Evolutionary conservation across 1,140 invertebrate genomes (phyloP), one percentile per base, ranked within the genome.

Genomic region (Dendroctonus ponderosae): DNA sequence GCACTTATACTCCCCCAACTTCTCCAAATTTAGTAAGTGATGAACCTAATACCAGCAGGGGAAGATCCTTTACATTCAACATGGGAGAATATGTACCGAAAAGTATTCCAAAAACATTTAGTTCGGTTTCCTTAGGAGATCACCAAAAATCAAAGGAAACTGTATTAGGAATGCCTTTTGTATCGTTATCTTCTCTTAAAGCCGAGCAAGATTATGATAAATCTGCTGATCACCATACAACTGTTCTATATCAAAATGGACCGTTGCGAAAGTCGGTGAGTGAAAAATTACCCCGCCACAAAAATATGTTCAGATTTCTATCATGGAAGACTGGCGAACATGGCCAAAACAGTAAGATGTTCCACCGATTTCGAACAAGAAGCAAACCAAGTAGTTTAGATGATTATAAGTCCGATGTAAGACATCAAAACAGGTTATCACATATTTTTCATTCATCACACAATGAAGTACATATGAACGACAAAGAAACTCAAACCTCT

Each of bases 1-100:
- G 73, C 12, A 74, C 74, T 7, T 77, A 76, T 48, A 74, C 75
- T 5, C 76, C 75, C 4, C 75, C 76, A 51, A 69, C 68, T 44
- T 75, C 75, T n/a, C 75, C 76, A 11, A 70, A 26, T 15, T 26
- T 51, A 15, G 59, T 66, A 62, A 15, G 38, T 8, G 62, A 53
- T 41, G 60, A 41, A 5, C 50, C 60, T 5, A 11, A 39, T 59
- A 7, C 40, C 5, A 26, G n/a, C 54, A 39, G 40, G 43, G 40
- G 48, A n/a, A 48, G 37, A 14, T 43, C 42, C 41, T 68, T 59
- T 49, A 61, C 53, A 3, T 59, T 64, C 46, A 64, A 54, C 40
- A 52, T 58, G n/a, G 15, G 39, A 40, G 51, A 40, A 40, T 26
- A n/a, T 26, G 26, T 26, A 26, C 59, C 15, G 14, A 57, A 37